These are phyloP conservation scores for Agonum fuliginosum DNA, from an alignment of 2,888 invertebrate species.

Conservation along the genomic window DNA sequence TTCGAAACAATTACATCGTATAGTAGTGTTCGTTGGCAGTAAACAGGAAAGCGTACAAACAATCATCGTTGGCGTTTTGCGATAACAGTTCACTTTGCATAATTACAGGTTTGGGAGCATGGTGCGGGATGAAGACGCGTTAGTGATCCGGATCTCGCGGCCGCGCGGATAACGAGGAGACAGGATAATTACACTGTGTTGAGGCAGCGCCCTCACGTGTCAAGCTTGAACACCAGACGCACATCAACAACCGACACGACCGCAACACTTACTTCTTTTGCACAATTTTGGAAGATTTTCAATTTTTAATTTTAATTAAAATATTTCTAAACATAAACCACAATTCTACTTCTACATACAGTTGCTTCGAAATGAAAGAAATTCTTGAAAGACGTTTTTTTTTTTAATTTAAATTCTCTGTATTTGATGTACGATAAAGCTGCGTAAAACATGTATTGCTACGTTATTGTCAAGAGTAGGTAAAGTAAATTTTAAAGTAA, in stretches of 20 bases:
- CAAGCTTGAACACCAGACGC: slow-evolving; percentile 10
- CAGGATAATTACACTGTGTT: slow-evolving; percentile 49
- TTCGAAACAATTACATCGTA: slow-evolving; percentile 8
- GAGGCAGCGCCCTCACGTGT: slow-evolving; percentile 41
- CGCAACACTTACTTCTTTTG: neutral
- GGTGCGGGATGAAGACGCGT: slow-evolving; percentile 54
- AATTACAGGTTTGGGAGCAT: slow-evolving; percentile 50
- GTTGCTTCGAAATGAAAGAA: too few species aligned
- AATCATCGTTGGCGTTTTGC: slow-evolving; percentile 49
- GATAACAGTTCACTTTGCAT: slow-evolving; percentile 56
- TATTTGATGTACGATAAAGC: slow-evolving; percentile 8
- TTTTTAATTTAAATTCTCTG: neutral
- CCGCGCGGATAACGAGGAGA: slow-evolving; percentile 44
- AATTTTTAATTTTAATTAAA: too few species aligned
- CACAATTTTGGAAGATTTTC: neutral
- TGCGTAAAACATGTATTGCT: neutral
- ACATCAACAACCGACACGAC: neutral
- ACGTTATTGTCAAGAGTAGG: neutral
- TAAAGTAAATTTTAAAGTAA: slow-evolving; percentile 27
- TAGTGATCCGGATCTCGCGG: slow-evolving; percentile 51
- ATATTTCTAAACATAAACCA: too few species aligned
- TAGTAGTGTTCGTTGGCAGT: slow-evolving; percentile 15
- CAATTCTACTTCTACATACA: too few species aligned
- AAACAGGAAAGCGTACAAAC: slow-evolving; percentile 38
- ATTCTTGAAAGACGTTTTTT: too few species aligned